Conservation (phyloP, 2,888 invertebrate species). For the Drosophila falleni region DNA sequence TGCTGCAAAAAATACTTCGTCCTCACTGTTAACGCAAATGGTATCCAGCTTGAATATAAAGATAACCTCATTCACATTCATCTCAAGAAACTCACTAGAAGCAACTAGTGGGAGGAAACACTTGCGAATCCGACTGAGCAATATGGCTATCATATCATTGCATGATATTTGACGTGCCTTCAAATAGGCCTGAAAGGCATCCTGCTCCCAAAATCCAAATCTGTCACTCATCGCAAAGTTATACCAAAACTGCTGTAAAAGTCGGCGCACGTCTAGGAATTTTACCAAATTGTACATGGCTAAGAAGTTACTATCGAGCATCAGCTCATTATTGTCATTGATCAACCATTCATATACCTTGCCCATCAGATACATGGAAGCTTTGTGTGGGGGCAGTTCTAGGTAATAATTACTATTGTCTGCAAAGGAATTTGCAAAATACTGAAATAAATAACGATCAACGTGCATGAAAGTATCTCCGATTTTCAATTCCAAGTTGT, state of each 20-base stretch:
- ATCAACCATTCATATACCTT: constrained; percentile 49
- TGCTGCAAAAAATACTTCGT: constrained; percentile 50
- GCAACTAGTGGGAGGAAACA: constrained; percentile 43
- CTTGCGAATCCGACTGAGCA: constrained; percentile 22
- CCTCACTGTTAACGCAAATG: constrained; percentile 51
- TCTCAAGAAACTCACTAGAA: constrained; percentile 23
- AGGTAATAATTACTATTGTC: not conserved
- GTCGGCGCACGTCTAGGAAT: constrained; percentile 10
- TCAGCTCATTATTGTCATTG: not conserved
- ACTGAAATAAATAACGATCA: constrained; percentile 37
- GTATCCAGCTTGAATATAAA: constrained; percentile 23
- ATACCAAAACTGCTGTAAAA: constrained; percentile 36
- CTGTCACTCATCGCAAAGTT: not conserved
- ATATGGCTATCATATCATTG: constrained; percentile 34
- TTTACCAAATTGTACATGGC: constrained; percentile 13
- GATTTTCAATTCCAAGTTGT: constrained; percentile 42
- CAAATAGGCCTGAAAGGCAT: constrained; percentile 28
- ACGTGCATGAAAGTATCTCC: constrained; percentile 22
- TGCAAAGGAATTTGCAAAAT: constrained; percentile 2
- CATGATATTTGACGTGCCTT: not conserved
- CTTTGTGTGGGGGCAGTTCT: constrained; percentile 34
- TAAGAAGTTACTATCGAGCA: constrained; percentile 5
- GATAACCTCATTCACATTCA: constrained; percentile 26
- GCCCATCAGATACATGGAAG: constrained; percentile 10
- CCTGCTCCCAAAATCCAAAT: constrained; percentile 20